A percentile compares a stretch with the other conserved stretches of the same genome.
These are phyloP conservation scores for Zonitis immaculata DNA, from an alignment of 2,888 invertebrate genomes.

Conservation along the genomic window DNA sequence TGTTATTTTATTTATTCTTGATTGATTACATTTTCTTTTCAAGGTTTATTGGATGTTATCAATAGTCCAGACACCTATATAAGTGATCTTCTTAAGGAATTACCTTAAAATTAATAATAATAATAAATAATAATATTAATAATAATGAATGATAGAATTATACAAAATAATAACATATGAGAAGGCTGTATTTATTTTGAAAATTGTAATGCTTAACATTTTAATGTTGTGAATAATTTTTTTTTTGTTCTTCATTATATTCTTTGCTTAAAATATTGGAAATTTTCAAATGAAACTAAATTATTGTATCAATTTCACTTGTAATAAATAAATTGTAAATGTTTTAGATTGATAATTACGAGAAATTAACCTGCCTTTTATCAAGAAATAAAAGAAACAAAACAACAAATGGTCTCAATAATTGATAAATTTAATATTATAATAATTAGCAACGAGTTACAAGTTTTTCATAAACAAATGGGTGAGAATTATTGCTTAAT, in stretches of 20 bases:
- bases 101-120: constrained; percentile 32
- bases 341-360: not conserved
- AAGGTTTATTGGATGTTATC: constrained; percentile 63
- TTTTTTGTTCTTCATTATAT: constrained; percentile 10
- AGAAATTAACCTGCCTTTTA: not conserved
- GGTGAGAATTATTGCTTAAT: not conserved
- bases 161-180: constrained; percentile 8
- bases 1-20: not conserved
- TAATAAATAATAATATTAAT: constrained; percentile 18
- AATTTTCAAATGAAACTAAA: constrained; percentile 33
- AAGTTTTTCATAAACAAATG: no score
- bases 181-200: constrained; percentile 30
- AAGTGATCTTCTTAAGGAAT: constrained; percentile 51
- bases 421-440: not conserved
- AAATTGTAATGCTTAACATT: constrained; percentile 22
- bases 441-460: not conserved
- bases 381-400: not conserved
- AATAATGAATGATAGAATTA: constrained; percentile 16
- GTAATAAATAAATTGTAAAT: constrained; percentile 1
- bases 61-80: constrained; percentile 61
- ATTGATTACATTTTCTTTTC: constrained; percentile 38
- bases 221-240: constrained; percentile 12
- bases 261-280: constrained; percentile 31
- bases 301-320: constrained; percentile 30
- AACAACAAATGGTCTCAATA: not conserved